These are phyloP conservation scores for Pheucticus melanocephalus DNA, from an alignment of 2,113 vertebrate genomes.

Conservation along the genomic window DNA sequence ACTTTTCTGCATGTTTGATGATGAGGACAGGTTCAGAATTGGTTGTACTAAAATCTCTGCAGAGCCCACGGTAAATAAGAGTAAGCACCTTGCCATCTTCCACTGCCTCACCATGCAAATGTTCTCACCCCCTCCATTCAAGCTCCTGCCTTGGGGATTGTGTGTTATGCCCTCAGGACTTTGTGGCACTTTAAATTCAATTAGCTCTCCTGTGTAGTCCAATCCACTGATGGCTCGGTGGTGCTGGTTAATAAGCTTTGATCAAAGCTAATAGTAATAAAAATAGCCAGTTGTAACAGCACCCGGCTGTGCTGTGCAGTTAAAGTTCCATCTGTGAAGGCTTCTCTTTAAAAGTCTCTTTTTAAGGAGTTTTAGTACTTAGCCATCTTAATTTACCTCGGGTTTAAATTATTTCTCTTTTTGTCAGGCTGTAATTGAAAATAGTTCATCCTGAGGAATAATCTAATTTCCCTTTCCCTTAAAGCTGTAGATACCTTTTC, in stretches of 20 bases:
- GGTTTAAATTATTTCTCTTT: background rate
- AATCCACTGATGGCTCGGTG: background rate
- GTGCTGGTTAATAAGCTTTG: constrained; percentile 43
- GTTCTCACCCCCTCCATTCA: background rate
- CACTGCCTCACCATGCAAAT: background rate
- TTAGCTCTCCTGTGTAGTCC: constrained; percentile 31
- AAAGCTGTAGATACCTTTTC: background rate
- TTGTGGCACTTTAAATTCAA: constrained; percentile 43
- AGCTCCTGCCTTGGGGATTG: background rate
- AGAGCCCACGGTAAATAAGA: background rate
- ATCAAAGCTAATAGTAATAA: background rate
- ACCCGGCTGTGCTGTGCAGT: background rate
- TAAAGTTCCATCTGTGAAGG: background rate
- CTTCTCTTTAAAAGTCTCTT: background rate
- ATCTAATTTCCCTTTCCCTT: background rate
- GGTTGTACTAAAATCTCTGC: background rate
- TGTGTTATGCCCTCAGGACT: background rate
- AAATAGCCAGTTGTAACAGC: background rate
- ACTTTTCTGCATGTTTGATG: background rate
- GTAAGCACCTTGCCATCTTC: background rate
- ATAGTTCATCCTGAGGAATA: background rate
- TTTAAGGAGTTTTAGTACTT: background rate
- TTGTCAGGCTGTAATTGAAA: background rate
- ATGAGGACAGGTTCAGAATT: background rate
- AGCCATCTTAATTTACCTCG: background rate